Evolutionary conservation across 2,888 invertebrate species (phyloP), one percentile per base, ranked within the genome.

Genomic region (Eucriotettix oculatus): DNA sequence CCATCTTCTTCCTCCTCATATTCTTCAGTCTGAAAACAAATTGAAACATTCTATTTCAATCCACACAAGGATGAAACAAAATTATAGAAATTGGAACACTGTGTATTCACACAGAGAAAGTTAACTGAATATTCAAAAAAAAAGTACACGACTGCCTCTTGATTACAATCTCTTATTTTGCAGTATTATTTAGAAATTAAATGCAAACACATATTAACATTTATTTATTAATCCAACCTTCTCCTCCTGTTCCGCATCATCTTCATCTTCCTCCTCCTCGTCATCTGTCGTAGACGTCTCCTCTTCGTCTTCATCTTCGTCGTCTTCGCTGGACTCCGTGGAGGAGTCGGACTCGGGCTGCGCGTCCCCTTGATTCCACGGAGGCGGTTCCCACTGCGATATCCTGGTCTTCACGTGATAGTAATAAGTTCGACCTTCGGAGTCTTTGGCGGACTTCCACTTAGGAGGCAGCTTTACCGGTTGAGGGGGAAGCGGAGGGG

Each of bases 401-500:
- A 84, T 78, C 10, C 90, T 76, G 57, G 85, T 78, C 71, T 85
- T 86, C 1, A 85, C 77, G 72, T 97, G 93, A 75, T 95, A 98
- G 76, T 93, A 98, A 74, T 95, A 97, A 0, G 85, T 81, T 65
- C 92, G 81, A 0, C 95, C 95, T 59, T 87, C 85, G 3, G 79
- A 75, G 71, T 95, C 94, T 63, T 81, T 78, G 0, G 90, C 87
- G 67, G 84, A 86, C 68, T 90, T 88, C 97, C 97, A 98, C 69
- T 86, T 82, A 0, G 87, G 86, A 0, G 93, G 92, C 61, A 95
- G 74, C 66, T 85, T 80, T 42, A 79, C 76, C 0, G 78, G 76
- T n/a, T 61, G 58, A 7, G 61, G 61, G n/a, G 58, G 61, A 9
- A 64, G 61, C 11, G 62, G 63, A 14, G 65, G 62, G 1, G 64